Percentiles rank a stretch among this genome's conserved stretches.
Evolutionary conservation across 1,140 invertebrate species (phyloP).

Genomic region (Meloidogyne floridensis): DNA sequence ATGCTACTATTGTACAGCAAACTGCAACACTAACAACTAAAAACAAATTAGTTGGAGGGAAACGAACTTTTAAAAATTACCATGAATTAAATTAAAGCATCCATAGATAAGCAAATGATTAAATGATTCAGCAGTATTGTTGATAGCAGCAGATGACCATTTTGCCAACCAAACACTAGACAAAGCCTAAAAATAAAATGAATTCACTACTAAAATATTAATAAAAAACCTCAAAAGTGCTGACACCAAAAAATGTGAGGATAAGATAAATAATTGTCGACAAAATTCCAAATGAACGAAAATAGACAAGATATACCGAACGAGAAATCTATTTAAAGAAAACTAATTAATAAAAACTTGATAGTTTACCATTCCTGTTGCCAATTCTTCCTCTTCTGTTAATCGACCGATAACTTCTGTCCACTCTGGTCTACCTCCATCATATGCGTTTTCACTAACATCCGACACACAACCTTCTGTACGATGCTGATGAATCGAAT

Average conservation of each 20-base stretch:
- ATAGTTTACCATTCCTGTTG: constrained; percentile 23
- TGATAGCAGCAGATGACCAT: constrained; percentile 33
- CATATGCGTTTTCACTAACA: background rate
- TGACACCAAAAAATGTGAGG: constrained; percentile 24
- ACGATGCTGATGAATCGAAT: constrained; percentile 1
- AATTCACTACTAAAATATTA: background rate
- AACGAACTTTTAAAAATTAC: background rate
- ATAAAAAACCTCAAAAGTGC: constrained; percentile 31
- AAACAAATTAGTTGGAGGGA: constrained; percentile 10
- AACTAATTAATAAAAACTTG: background rate
- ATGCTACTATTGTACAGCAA: constrained; percentile 72
- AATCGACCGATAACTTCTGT: constrained; percentile 21
- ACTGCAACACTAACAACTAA: constrained; percentile 71
- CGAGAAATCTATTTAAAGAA: constrained; percentile 23
- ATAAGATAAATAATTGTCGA: constrained; percentile 28
- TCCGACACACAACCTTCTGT: background rate
- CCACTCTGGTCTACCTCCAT: background rate
- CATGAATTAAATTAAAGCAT: constrained; percentile 13
- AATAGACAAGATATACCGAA: constrained; percentile 37
- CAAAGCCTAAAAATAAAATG: constrained; percentile 2
- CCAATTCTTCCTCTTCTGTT: constrained; percentile 34
- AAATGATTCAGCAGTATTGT: background rate
- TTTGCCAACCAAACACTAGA: constrained; percentile 39
- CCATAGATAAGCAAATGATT: constrained; percentile 32
- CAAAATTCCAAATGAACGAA: constrained; percentile 26